These are phyloP conservation scores for Ammospiza maritima DNA, from an alignment of 2,797 vertebrate genomes.

Conservation along the genomic window DNA sequence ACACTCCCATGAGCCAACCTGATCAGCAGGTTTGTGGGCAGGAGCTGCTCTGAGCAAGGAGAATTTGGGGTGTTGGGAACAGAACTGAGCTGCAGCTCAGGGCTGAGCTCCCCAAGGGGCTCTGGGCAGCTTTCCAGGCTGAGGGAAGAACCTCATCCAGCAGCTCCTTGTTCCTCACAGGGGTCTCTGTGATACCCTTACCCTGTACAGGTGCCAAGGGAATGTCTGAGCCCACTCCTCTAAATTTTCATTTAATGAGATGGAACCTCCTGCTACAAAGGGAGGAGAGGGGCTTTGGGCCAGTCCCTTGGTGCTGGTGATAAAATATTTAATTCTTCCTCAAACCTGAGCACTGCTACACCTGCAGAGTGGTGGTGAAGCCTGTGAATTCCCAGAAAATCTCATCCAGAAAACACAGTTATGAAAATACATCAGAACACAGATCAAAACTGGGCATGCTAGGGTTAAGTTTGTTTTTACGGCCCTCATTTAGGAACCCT, in stretches of 20 bases:
- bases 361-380: not conserved
- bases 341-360: not conserved
- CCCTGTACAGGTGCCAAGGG: not conserved
- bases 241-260: not conserved
- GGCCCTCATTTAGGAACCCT: not conserved
- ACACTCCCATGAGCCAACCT: not conserved
- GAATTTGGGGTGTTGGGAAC: not conserved
- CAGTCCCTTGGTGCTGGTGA: not conserved
- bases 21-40: slow-evolving; percentile 34
- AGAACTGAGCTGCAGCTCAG: not conserved
- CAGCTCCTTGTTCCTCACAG: not conserved
- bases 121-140: not conserved
- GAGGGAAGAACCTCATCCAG: not conserved
- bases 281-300: not conserved
- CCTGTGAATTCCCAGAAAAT: not conserved
- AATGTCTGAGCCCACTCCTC: not conserved
- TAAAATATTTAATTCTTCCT: not conserved
- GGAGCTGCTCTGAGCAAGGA: not conserved
- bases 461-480: not conserved
- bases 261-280: not conserved
- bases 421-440: not conserved
- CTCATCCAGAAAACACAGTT: not conserved
- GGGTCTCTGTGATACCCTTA: not conserved
- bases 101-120: not conserved
- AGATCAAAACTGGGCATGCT: not conserved